Conservation (phyloP, 2,888 invertebrate species). For the Stenolophus ochropezus region DNA sequence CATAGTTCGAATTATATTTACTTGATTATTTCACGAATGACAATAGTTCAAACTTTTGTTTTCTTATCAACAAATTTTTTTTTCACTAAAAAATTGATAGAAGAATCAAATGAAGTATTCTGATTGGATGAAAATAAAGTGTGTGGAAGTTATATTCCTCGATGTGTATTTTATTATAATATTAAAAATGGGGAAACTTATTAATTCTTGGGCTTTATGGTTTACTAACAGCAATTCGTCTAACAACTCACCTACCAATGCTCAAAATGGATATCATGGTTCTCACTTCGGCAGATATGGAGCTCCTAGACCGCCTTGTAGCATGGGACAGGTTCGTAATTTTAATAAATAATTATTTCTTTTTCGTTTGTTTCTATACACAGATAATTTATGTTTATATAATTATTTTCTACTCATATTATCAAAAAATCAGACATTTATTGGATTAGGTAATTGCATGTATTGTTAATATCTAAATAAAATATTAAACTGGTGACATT, state of each 20-base stretch:
- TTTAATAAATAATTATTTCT: neutral
- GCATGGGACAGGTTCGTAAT: conserved; percentile 78
- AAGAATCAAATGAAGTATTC: no score
- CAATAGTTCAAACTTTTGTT: no score
- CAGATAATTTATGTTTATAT: neutral
- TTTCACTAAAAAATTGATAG: no score
- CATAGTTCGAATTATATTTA: no score
- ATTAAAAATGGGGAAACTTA: neutral
- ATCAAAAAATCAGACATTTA: neutral
- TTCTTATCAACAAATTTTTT: no score
- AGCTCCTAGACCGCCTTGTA: conserved; percentile 79
- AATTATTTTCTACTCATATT: neutral
- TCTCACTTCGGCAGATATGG: conserved; percentile 78
- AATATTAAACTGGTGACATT: no score
- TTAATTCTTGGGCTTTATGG: conserved; percentile 35
- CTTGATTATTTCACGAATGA: no score
- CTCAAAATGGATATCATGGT: conserved; percentile 63
- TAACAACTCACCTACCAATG: conserved; percentile 54
- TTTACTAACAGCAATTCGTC: conserved; percentile 52
- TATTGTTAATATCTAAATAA: no score
- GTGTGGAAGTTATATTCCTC: no score
- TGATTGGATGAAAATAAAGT: no score
- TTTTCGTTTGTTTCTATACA: neutral
- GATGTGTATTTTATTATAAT: no score
- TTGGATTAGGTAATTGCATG: no score